Evolutionary conservation across 2,797 vertebrate species (phyloP).

Genomic region (Mastacembelus armatus): DNA sequence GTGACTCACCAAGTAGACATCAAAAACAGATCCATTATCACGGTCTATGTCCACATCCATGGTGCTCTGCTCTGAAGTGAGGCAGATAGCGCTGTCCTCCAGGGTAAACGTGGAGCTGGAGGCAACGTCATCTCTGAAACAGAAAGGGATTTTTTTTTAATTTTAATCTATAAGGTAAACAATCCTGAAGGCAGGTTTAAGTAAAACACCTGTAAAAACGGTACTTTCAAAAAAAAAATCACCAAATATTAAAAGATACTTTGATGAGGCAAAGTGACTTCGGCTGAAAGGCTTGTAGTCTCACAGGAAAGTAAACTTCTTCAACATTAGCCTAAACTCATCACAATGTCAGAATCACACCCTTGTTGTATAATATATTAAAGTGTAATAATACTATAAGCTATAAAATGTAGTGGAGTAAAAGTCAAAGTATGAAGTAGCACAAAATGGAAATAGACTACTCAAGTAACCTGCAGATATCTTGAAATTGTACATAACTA

Average conservation of each 20-base stretch:
- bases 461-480: no score
- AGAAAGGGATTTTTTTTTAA: neutral
- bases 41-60: conserved; percentile 90
- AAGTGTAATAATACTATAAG: no score
- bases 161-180: conserved; percentile 4
- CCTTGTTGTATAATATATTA: neutral
- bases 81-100: conserved; percentile 95
- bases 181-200: neutral
- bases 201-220: conserved; percentile 39
- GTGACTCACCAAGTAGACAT: conserved; percentile 94
- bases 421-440: no score
- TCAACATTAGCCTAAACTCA: neutral
- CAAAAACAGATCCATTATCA: conserved; percentile 93
- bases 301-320: conserved; percentile 37
- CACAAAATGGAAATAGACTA: no score
- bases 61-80: conserved; percentile 93
- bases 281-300: conserved; percentile 18
- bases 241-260: neutral
- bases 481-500: no score
- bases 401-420: no score
- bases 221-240: conserved; percentile 7
- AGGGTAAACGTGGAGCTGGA: conserved; percentile 94
- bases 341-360: neutral
- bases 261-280: neutral
- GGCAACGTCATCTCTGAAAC: conserved; percentile 87